phyloP scores from a whole-genome alignment of 2,888 invertebrate species.

The Amblyteles armatorius region DNA sequence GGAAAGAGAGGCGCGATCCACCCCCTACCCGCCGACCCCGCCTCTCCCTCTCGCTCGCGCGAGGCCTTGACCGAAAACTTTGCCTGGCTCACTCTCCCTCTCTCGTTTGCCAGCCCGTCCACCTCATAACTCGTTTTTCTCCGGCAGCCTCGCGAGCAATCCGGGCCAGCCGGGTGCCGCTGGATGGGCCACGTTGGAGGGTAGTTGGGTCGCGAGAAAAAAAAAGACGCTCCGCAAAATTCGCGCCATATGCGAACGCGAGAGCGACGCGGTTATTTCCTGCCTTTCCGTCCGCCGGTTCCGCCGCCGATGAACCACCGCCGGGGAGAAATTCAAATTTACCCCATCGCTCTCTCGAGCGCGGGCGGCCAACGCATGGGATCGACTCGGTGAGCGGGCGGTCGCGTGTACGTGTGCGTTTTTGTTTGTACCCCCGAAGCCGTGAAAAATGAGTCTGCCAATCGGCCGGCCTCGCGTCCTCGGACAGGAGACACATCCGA shows the following conservation, averaged over 20 bases:
- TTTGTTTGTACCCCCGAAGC: conserved; percentile 78
- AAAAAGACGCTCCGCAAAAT: conserved; percentile 79
- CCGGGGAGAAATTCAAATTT: conserved; percentile 82
- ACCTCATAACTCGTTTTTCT: conserved; percentile 59
- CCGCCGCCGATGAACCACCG: conserved; percentile 55
- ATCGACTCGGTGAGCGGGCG: conserved; percentile 37
- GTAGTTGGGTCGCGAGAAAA: conserved; percentile 43
- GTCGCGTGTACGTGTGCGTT: conserved; percentile 42
- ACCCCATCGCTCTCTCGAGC: conserved; percentile 67
- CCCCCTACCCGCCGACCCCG: conserved; percentile 24
- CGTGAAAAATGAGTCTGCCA: conserved; percentile 82
- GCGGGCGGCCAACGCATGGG: background rate
- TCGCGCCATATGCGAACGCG: conserved; percentile 79
- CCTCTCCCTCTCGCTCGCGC: conserved; percentile 42
- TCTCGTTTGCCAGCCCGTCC: background rate
- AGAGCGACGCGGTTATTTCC: conserved; percentile 42
- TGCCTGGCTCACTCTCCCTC: conserved; percentile 20
- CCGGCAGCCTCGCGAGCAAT: conserved; percentile 28
- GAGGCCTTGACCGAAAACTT: conserved; percentile 54
- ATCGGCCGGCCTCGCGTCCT: conserved; percentile 67
- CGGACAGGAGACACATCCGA: conserved; percentile 51
- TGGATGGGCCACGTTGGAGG: background rate
- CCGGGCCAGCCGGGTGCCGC: conserved; percentile 18
- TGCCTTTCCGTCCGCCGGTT: conserved; percentile 9
- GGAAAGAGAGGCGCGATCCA: conserved; percentile 38